phyloP scores from a whole-genome alignment of 2,797 vertebrate genomes.

The Cynopterus sphinx region DNA sequence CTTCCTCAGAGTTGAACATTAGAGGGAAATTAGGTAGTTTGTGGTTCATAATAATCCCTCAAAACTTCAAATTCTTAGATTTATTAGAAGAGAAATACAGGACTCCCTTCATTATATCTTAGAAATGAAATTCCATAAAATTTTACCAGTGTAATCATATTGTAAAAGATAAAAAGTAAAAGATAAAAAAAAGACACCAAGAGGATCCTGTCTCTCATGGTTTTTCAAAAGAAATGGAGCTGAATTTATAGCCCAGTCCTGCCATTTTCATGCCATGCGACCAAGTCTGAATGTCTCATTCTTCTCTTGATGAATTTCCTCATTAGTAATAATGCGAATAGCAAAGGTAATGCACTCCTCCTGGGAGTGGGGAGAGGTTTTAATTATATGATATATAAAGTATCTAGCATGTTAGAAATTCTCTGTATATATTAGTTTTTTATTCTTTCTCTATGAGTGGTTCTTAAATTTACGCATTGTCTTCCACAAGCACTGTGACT shows the following conservation, averaged over 20 bases:
- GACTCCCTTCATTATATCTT: fast-evolving
- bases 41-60: neutral
- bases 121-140: neutral
- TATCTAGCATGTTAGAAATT: neutral
- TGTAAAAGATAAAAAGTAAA: neutral
- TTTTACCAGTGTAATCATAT: neutral
- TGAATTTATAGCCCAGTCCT: neutral
- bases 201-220: neutral
- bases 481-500: neutral
- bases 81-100: neutral
- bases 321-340: neutral
- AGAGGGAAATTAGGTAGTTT: neutral
- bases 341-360: neutral
- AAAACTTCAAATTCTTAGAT: neutral
- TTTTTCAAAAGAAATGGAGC: neutral
- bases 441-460: neutral
- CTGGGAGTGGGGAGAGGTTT: neutral
- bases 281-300: neutral
- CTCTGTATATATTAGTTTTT: neutral
- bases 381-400: neutral
- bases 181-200: neutral
- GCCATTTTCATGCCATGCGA: neutral
- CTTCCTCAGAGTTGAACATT: neutral
- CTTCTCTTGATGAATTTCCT: neutral
- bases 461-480: neutral